These are phyloP conservation scores for Venustoraphidia nigricollis DNA, from an alignment of 2,888 invertebrate genomes.

Conservation along the genomic window DNA sequence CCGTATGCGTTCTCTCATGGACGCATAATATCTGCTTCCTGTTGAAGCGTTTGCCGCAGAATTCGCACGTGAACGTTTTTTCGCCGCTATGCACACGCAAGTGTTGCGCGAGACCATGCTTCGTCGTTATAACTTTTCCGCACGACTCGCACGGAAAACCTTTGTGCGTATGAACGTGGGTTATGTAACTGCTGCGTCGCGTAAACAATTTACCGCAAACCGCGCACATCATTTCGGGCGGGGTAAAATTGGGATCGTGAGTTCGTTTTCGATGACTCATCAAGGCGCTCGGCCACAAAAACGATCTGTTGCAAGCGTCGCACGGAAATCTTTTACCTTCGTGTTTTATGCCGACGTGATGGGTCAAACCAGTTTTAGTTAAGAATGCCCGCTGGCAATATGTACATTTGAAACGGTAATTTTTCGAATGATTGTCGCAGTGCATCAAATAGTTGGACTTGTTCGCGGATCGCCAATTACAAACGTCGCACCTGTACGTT, in stretches of 20 bases:
- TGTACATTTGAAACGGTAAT: slow-evolving; percentile 14
- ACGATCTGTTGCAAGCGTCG: slow-evolving; percentile 26
- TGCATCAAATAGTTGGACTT: slow-evolving; percentile 16
- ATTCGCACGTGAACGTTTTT: slow-evolving; percentile 7
- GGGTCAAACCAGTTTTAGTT: slow-evolving; percentile 4
- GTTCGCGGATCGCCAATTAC: slow-evolving; percentile 19
- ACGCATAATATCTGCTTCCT: slow-evolving; percentile 1
- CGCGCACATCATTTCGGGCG: slow-evolving; percentile 5
- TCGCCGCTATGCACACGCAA: slow-evolving; percentile 29
- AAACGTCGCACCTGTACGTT: slow-evolving; percentile 24
- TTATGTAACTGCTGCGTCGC: not conserved
- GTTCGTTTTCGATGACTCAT: slow-evolving; percentile 18
- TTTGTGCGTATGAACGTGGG: not conserved
- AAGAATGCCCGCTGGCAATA: slow-evolving; percentile 15
- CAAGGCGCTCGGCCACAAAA: slow-evolving; percentile 28
- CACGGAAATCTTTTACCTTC: slow-evolving; percentile 10
- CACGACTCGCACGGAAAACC: slow-evolving; percentile 11
- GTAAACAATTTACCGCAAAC: slow-evolving; percentile 7
- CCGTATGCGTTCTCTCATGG: slow-evolving; percentile 5
- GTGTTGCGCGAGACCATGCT: slow-evolving; percentile 13
- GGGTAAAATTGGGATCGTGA: slow-evolving; percentile 10
- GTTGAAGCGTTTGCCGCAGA: slow-evolving; percentile 6
- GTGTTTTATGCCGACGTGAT: not conserved
- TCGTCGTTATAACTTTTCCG: slow-evolving; percentile 11
- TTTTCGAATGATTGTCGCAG: slow-evolving; percentile 16